phyloP scores from a whole-genome alignment of 1,140 invertebrate species.

The Zaprionus taronus region DNA sequence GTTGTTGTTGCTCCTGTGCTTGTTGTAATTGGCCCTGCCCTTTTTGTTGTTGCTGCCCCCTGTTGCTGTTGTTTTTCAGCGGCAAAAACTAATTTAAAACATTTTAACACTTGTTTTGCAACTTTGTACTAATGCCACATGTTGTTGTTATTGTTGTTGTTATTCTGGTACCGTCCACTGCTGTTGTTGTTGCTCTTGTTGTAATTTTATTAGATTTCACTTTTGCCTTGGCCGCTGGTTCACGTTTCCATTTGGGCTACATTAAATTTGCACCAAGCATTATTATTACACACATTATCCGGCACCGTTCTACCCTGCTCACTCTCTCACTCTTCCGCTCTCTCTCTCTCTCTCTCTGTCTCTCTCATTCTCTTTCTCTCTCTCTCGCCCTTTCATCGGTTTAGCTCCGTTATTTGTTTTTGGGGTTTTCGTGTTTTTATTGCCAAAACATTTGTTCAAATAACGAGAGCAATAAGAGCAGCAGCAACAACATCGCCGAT shows the following conservation, averaged over 20 bases:
- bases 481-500: slow-evolving; percentile 45
- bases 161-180: background rate
- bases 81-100: slow-evolving; percentile 78
- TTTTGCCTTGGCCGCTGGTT: slow-evolving; percentile 41
- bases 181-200: slow-evolving; percentile 50
- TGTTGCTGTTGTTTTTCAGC: slow-evolving; percentile 40
- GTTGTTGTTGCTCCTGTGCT: slow-evolving; percentile 14
- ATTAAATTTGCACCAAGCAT: slow-evolving; percentile 62
- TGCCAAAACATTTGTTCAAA: slow-evolving; percentile 78
- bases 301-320: background rate
- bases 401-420: slow-evolving; percentile 48
- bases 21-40: slow-evolving; percentile 2
- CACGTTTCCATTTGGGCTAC: slow-evolving; percentile 39
- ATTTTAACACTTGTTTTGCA: slow-evolving; percentile 78
- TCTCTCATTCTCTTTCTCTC: background rate
- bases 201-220: slow-evolving; percentile 78
- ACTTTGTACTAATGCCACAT: slow-evolving; percentile 27
- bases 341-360: background rate
- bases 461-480: slow-evolving; percentile 54
- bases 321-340: background rate
- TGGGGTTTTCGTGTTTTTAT: slow-evolving; percentile 61
- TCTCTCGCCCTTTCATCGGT: background rate
- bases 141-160: slow-evolving; percentile 17
- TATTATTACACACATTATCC: slow-evolving; percentile 47
- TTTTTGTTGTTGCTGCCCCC: slow-evolving; percentile 7